These are phyloP conservation scores for Chaetophractus vellerosus DNA, from an alignment of 2,797 vertebrate species.

Conservation along the genomic window DNA sequence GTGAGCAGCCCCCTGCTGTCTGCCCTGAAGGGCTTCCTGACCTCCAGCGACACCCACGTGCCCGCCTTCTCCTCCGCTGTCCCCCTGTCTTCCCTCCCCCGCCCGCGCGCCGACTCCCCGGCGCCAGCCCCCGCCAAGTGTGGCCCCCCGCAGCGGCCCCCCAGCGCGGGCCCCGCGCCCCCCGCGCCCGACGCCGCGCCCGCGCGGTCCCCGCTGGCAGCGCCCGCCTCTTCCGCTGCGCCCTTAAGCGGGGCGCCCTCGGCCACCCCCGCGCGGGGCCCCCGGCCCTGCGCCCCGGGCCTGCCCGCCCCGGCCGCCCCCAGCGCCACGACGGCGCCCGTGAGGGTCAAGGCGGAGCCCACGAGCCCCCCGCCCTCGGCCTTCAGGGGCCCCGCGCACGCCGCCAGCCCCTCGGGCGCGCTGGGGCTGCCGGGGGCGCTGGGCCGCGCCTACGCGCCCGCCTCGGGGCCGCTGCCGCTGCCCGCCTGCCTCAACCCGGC, in stretches of 20 bases:
- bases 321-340: slow-evolving; percentile 75
- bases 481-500: slow-evolving; percentile 92
- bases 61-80: slow-evolving; percentile 87
- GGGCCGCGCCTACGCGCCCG: slow-evolving; percentile 92
- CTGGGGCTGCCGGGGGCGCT: slow-evolving; percentile 91
- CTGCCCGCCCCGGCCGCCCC: slow-evolving; percentile 83
- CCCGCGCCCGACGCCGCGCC: slow-evolving; percentile 85
- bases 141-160: slow-evolving; percentile 91
- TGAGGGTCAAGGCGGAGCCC: slow-evolving; percentile 90
- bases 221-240: slow-evolving; percentile 85
- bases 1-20: slow-evolving; percentile 90
- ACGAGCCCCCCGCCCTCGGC: slow-evolving; percentile 95
- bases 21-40: slow-evolving; percentile 92
- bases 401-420: slow-evolving; percentile 92
- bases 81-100: slow-evolving; percentile 90
- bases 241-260: slow-evolving; percentile 85
- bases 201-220: too few species aligned
- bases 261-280: slow-evolving; percentile 83
- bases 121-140: slow-evolving; percentile 93
- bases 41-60: slow-evolving; percentile 91
- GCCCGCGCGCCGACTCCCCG: slow-evolving; percentile 86
- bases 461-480: slow-evolving; percentile 93
- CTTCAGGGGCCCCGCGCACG: slow-evolving; percentile 95
- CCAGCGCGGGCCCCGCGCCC: slow-evolving; percentile 89
- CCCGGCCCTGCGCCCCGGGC: slow-evolving; percentile 82